Conservation (phyloP, 2,113 vertebrate species). For the Marmota flaviventris region DNA sequence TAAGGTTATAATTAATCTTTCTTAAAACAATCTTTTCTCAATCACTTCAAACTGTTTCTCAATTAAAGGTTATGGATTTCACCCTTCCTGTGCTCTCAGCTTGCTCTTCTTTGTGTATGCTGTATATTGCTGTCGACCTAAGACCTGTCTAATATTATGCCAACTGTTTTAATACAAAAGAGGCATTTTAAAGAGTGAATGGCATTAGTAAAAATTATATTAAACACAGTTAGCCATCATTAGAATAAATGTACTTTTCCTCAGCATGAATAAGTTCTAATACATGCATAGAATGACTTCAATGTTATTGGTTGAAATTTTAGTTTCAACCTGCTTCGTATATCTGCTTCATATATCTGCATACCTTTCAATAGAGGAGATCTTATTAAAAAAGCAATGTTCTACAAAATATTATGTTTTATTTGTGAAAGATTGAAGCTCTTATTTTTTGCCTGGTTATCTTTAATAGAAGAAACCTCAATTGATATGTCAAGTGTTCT, state of each 20-base stretch:
- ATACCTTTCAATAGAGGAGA: background rate
- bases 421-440: background rate
- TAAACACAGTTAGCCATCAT: slow-evolving; percentile 74
- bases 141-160: slow-evolving; percentile 74
- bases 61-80: slow-evolving; percentile 70
- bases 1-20: slow-evolving; percentile 71
- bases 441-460: background rate
- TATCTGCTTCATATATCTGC: background rate
- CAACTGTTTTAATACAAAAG: slow-evolving; percentile 79
- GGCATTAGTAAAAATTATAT: slow-evolving; percentile 76
- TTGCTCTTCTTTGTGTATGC: slow-evolving; percentile 53
- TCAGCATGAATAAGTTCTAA: slow-evolving; percentile 66
- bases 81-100: slow-evolving; percentile 60
- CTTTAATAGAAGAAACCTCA: background rate
- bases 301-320: slow-evolving; percentile 38
- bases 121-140: slow-evolving; percentile 8
- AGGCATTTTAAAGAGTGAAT: slow-evolving; percentile 72
- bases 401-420: fast-evolving
- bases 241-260: slow-evolving; percentile 51
- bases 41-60: slow-evolving; percentile 58
- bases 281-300: slow-evolving; percentile 49
- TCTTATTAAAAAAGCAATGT: background rate
- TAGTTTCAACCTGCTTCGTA: background rate
- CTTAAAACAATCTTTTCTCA: slow-evolving; percentile 72
- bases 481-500: background rate